Evolutionary conservation across 1,140 invertebrate species (phyloP).

Genomic region (Coenobita brevimanus): DNA sequence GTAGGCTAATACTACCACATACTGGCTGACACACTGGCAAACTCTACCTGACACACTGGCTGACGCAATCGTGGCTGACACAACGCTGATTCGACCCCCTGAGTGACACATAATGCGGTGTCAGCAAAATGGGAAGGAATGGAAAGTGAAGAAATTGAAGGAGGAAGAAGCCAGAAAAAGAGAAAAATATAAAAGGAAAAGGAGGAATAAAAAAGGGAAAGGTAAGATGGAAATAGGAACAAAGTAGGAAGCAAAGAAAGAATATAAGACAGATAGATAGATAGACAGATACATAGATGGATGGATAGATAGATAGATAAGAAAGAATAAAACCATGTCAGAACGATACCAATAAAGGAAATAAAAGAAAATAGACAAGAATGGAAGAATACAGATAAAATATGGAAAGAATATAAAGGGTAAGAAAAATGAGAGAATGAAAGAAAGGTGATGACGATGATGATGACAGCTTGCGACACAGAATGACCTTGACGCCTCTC

Average conservation of each 20-base stretch:
- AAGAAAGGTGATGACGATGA: not conserved
- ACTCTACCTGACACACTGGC: too few species aligned
- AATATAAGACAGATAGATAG: not conserved
- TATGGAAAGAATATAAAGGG: not conserved
- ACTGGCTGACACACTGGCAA: too few species aligned
- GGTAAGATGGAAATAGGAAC: not conserved
- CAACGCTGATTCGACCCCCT: too few species aligned
- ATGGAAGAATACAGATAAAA: not conserved
- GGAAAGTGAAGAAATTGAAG: too few species aligned
- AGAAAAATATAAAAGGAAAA: constrained; percentile 3
- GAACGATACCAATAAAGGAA: not conserved
- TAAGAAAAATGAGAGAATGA: not conserved
- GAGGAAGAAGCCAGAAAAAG: too few species aligned
- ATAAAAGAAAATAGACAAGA: constrained; percentile 4
- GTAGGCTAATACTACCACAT: too few species aligned
- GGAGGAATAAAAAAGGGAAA: not conserved
- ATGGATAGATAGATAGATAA: not conserved
- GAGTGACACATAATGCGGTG: too few species aligned
- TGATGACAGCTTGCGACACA: not conserved
- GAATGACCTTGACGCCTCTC: too few species aligned
- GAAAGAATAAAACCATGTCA: not conserved
- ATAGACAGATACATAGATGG: not conserved
- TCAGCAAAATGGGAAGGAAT: too few species aligned
- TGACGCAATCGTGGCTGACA: too few species aligned
- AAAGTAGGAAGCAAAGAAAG: not conserved